Conservation (phyloP, 2,797 vertebrate species). For the Vireo griseus region DNA sequence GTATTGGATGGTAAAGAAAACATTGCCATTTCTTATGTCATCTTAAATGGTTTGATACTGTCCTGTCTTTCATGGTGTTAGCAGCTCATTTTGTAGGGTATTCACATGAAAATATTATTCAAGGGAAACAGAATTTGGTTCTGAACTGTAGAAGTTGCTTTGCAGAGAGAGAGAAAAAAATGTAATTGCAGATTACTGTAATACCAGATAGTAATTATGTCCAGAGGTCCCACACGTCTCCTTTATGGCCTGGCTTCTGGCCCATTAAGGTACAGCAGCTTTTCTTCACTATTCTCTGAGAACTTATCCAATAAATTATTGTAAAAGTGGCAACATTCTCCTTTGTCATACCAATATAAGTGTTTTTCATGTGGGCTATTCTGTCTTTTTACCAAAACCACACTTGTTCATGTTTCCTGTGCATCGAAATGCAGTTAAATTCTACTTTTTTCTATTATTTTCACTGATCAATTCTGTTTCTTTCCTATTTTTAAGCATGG, state of each 20-base stretch:
- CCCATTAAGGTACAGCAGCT: not conserved
- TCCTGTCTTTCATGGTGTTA: not conserved
- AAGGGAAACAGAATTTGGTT: not conserved
- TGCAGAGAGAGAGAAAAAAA: not conserved
- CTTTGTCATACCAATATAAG: not conserved
- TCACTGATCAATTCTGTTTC: not conserved
- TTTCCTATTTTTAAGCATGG: not conserved
- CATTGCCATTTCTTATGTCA: not conserved
- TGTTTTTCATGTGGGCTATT: not conserved
- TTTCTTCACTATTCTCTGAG: not conserved
- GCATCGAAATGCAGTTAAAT: not conserved
- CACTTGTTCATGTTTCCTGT: not conserved
- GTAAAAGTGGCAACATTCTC: not conserved
- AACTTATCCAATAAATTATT: not conserved
- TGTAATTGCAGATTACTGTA: not conserved
- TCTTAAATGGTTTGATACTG: not conserved
- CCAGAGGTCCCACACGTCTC: not conserved
- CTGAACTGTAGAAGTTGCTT: not conserved
- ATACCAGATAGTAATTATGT: not conserved
- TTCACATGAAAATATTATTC: not conserved
- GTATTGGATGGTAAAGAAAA: not conserved
- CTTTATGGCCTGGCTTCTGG: not conserved
- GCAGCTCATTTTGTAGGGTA: not conserved
- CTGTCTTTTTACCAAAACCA: not conserved
- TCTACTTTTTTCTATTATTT: not conserved